Evolutionary conservation across 37 sponge, comb jelly and placozoan species (phyloP).

Genomic region (Agelas oroides): DNA sequence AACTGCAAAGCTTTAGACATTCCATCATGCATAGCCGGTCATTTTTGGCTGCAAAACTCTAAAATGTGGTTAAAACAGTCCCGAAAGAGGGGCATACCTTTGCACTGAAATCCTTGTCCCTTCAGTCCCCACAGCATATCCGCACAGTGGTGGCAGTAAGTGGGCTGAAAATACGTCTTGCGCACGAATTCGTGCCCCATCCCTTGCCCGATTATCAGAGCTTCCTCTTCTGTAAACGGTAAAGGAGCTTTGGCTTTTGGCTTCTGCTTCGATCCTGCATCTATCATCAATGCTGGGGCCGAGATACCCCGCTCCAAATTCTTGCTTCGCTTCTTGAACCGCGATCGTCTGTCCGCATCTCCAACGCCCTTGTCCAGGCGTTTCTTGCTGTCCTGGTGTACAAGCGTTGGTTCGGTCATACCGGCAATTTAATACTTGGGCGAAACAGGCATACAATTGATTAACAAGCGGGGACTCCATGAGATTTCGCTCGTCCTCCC

Average conservation of each 20-base stretch:
- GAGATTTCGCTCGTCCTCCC: too few relatives aligned
- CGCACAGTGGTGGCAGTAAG: conserved; percentile 88
- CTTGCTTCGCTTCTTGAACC: conserved; percentile 44
- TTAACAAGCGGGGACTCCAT: too few relatives aligned
- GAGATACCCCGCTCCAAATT: conserved; percentile 39
- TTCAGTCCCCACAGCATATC: conserved; percentile 89
- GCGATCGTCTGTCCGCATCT: conserved; percentile 6
- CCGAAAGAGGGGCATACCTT: too few relatives aligned
- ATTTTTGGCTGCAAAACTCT: too few relatives aligned
- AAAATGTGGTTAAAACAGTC: too few relatives aligned
- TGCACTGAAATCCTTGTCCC: conserved; percentile 78
- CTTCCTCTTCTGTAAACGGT: conserved; percentile 29
- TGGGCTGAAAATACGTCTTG: conserved; percentile 80
- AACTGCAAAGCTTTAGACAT: too few relatives aligned
- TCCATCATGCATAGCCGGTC: too few relatives aligned
- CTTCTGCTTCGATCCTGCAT: background rate
- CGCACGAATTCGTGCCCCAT: conserved; percentile 76
- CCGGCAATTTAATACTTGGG: too few relatives aligned
- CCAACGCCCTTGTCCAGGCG: background rate
- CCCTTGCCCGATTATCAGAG: conserved; percentile 29
- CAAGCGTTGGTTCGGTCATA: background rate
- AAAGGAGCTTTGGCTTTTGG: conserved; percentile 4
- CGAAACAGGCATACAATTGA: too few relatives aligned
- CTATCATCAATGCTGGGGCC: conserved; percentile 11
- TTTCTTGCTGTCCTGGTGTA: conserved; percentile 25